Base-by-base conservation (phyloP, 1,140 invertebrate genomes). In the Samia ricini region DNA sequence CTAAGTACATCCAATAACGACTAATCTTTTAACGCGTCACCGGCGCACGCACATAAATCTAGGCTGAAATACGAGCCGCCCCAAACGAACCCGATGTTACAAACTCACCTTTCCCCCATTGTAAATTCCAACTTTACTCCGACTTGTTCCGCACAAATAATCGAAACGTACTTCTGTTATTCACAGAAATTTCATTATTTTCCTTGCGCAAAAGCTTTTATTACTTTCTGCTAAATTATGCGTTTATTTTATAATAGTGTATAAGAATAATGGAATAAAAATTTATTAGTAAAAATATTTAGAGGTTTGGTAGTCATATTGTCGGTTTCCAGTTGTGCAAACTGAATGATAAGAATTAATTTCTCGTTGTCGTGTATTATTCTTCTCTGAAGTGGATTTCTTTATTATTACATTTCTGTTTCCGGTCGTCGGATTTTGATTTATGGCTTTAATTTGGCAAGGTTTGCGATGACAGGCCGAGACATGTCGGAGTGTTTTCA, bases 391-490 rank as follows among this genome's bases (percentile, higher is more conserved):
- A 22, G 22, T 20, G 22, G 56, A 57, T 20, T 81, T 77, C 76
- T 80, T 87, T 78, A 79, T 88, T 85, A 88, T 87, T 85, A 85
- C 85, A 77, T 85, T 88, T 83, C 80, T 79, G 77, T 85, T 89
- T 88, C 87, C 85, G 85, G 81, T 84, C 77, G 77, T 77, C 70
- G 77, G 77, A 86, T 83, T 84, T 88, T 90, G 87, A 90, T 90
- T 90, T 90, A 90, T 90, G 81, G 74, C 75, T 87, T 89, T 88
- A 89, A 89, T 89, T 89, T 88, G 83, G 84, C 85, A 83, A 87
- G 79, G 84, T 86, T 87, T 80, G 77, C 81, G 85, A 83, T 85
- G 84, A 87, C 87, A 85, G 87, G 74, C 84, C 80, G 85, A 87
- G 85, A 89, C 87, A 89, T 83, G 85, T 87, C 83, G 80, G 87